Conservation (phyloP, 2,113 vertebrate species). For the Setophaga coronata region DNA sequence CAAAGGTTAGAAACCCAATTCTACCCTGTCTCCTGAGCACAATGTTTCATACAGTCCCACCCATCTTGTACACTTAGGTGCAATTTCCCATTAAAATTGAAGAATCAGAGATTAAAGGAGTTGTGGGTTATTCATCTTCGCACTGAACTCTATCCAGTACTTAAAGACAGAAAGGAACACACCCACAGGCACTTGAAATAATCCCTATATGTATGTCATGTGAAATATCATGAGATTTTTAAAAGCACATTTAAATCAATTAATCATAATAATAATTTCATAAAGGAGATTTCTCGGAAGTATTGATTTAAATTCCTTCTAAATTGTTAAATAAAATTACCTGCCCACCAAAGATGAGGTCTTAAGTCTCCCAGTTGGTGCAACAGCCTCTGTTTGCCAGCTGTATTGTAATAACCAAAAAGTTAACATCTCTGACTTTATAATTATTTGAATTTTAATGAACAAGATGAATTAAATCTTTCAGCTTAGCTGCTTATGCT, state of each 20-base stretch:
- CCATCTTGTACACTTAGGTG: not conserved
- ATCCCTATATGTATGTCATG: not conserved
- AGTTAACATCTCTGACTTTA: conserved; percentile 60
- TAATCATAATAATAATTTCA: conserved; percentile 28
- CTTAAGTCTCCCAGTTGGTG: conserved; percentile 48
- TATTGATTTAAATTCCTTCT: conserved; percentile 27
- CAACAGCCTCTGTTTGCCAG: conserved; percentile 41
- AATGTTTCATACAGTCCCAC: not conserved
- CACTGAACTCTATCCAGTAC: not conserved
- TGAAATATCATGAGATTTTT: conserved; percentile 5
- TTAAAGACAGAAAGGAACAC: not conserved
- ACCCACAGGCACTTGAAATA: not conserved
- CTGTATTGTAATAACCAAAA: conserved; percentile 32
- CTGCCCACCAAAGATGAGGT: conserved; percentile 55
- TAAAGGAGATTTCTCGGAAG: conserved; percentile 26
- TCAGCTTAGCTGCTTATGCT: conserved; percentile 42
- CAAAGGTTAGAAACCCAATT: not conserved
- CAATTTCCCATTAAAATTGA: not conserved
- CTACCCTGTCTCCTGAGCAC: not conserved
- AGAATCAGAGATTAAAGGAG: not conserved
- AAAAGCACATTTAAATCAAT: conserved; percentile 45
- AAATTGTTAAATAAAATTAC: conserved; percentile 45
- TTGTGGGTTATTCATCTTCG: not conserved
- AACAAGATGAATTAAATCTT: conserved; percentile 64
- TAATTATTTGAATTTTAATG: conserved; percentile 65